Conservation (phyloP, 2,113 vertebrate genomes). For the Puffinus mauretanicus region DNA sequence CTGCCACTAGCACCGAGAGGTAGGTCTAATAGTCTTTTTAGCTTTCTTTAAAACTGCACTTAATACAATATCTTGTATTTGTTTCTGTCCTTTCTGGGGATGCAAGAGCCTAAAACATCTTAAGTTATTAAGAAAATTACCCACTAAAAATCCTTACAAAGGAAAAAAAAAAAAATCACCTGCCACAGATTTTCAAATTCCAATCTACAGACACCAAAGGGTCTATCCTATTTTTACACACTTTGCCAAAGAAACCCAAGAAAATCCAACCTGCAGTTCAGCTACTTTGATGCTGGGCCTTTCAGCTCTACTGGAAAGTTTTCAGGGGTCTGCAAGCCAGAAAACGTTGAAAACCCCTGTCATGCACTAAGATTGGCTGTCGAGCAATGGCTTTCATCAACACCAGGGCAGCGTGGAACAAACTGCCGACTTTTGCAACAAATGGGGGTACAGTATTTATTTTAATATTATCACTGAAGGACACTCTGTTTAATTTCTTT, state of each 20-base stretch:
- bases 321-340: not conserved
- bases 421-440: accelerated
- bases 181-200: not conserved
- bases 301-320: not conserved
- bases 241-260: not conserved
- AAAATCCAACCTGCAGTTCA: not conserved
- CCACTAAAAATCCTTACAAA: not conserved
- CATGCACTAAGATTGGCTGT: not conserved
- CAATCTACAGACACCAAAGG: not conserved
- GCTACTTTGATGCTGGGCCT: not conserved
- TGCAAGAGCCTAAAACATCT: not conserved
- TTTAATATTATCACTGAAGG: not conserved
- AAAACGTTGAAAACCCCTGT: not conserved
- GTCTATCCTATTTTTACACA: not conserved
- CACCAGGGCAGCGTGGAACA: not conserved
- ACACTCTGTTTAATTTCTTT: not conserved
- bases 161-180: not conserved
- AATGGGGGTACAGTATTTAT: not conserved
- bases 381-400: not conserved
- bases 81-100: not conserved
- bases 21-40: not conserved
- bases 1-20: not conserved
- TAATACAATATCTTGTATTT: not conserved
- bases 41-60: not conserved
- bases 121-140: not conserved